phyloP scores from a whole-genome alignment of 2,113 vertebrate species.

The Hemibagrus wyckioides region DNA sequence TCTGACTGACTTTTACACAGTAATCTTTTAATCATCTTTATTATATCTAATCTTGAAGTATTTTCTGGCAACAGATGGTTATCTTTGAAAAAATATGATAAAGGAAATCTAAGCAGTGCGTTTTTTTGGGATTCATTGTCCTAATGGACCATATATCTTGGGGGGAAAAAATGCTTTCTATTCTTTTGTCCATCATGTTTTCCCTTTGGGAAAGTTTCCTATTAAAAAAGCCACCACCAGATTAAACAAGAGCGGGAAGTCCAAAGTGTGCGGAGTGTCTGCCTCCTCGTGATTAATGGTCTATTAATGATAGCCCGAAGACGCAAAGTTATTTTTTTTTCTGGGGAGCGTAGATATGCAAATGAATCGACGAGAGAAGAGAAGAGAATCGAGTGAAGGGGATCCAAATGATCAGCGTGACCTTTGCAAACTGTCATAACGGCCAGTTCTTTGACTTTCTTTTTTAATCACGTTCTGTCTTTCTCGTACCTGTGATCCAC shows the following conservation, averaged over 20 bases:
- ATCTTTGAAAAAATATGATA: no score
- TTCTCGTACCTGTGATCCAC: neutral
- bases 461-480: neutral
- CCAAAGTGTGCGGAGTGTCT: conserved; percentile 32
- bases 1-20: no score
- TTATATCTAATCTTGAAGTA: no score
- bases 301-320: conserved; percentile 40
- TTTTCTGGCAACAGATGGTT: no score
- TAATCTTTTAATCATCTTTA: no score
- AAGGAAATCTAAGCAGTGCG: neutral
- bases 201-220: neutral
- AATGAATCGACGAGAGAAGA: conserved; percentile 35
- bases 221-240: neutral
- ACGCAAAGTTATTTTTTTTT: conserved; percentile 1
- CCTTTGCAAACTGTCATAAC: conserved; percentile 53
- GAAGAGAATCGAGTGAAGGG: conserved; percentile 18
- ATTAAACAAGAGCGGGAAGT: conserved; percentile 10
- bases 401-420: conserved; percentile 52
- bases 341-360: conserved; percentile 15
- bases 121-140: neutral
- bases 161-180: neutral
- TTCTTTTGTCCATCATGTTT: neutral
- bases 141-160: neutral
- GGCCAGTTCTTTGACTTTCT: conserved; percentile 9
- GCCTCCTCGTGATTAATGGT: conserved; percentile 49